Conservation (phyloP, 1,140 invertebrate genomes). For the Cydia splendana region DNA sequence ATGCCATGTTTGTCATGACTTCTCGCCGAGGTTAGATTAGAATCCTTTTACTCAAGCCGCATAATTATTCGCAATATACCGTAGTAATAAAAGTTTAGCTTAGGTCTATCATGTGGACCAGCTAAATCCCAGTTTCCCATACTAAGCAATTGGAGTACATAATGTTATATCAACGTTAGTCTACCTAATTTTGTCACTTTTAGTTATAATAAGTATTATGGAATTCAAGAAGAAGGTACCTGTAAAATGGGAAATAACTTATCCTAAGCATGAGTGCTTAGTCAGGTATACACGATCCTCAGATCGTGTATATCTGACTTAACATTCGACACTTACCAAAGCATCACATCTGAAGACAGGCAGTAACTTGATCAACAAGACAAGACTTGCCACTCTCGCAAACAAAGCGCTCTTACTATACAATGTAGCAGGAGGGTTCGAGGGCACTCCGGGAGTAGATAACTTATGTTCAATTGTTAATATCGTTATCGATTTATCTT, state of each 20-base stretch:
- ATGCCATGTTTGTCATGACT: too few relatives aligned
- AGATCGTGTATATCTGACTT: not conserved
- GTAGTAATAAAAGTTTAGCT: too few relatives aligned
- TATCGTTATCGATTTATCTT: not conserved
- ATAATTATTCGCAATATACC: too few relatives aligned
- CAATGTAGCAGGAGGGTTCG: constrained; percentile 9
- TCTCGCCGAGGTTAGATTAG: too few relatives aligned
- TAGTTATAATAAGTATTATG: too few relatives aligned
- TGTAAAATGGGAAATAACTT: too few relatives aligned
- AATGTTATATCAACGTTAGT: too few relatives aligned
- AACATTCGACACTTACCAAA: not conserved
- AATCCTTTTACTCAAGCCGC: too few relatives aligned
- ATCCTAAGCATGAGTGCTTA: not conserved
- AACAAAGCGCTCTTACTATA: constrained; percentile 16
- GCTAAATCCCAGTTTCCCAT: not conserved
- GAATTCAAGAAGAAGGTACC: too few relatives aligned
- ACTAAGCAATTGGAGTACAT: too few relatives aligned
- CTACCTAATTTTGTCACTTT: too few relatives aligned
- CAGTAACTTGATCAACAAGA: constrained; percentile 20
- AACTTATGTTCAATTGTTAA: not conserved
- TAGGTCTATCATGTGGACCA: not conserved
- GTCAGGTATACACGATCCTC: too few relatives aligned
- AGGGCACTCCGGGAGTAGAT: not conserved
- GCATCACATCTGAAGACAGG: not conserved
- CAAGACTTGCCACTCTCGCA: constrained; percentile 19